Evolutionary conservation across 2,113 vertebrate species (phyloP).

Genomic region (Myotis lucifugus): DNA sequence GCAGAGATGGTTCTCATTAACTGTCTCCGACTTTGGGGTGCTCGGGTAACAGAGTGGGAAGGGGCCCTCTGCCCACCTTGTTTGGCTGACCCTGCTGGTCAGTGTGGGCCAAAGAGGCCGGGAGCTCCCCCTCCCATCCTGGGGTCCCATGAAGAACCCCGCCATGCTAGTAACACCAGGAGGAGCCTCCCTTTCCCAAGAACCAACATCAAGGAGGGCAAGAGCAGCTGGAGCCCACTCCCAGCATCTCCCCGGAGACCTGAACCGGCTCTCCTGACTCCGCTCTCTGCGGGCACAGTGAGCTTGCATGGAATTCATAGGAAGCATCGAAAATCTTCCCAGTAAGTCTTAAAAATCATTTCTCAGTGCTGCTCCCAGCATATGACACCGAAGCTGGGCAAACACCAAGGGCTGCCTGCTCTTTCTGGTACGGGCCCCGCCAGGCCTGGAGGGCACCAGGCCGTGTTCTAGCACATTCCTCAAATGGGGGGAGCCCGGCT

Average conservation of each 20-base stretch:
- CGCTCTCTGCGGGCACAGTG: neutral
- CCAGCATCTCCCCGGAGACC: neutral
- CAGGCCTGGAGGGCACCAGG: neutral
- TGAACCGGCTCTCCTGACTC: accelerated
- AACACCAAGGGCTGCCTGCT: neutral
- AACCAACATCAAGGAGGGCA: neutral
- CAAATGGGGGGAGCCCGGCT: neutral
- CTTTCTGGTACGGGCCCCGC: neutral
- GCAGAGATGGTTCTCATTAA: neutral
- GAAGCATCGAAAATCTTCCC: neutral
- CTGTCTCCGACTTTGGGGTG: neutral
- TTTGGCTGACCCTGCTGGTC: neutral
- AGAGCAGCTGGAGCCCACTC: neutral
- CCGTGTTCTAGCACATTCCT: accelerated
- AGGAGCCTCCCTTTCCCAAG: neutral
- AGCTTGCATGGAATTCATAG: neutral
- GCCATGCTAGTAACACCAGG: neutral
- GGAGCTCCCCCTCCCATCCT: neutral
- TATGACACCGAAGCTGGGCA: neutral
- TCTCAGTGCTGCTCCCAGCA: neutral
- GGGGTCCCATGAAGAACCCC: neutral
- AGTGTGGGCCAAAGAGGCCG: neutral
- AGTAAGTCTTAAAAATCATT: neutral
- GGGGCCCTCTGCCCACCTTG: too few relatives aligned
- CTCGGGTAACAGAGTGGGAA: neutral